Percentiles rank a stretch among this genome's conserved stretches.
These are phyloP conservation scores for Drosophila repleta DNA, from an alignment of 1,140 invertebrate genomes.

Conservation along the genomic window DNA sequence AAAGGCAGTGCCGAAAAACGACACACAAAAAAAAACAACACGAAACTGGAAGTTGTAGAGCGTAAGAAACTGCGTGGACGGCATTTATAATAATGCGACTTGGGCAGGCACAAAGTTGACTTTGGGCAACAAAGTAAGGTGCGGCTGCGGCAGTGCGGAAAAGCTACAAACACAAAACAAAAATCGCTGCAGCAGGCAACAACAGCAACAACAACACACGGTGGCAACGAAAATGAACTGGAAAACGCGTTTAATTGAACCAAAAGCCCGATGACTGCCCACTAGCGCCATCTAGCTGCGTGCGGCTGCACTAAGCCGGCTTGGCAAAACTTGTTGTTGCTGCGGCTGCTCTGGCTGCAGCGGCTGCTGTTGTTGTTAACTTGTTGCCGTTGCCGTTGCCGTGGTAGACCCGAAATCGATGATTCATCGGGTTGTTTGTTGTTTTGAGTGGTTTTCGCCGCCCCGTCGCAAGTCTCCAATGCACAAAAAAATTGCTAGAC, in stretches of 20 bases:
- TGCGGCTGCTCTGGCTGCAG: slow-evolving; percentile 29
- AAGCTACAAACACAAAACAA: slow-evolving; percentile 55
- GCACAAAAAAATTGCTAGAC: slow-evolving; percentile 62
- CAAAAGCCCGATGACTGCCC: slow-evolving; percentile 56
- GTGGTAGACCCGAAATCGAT: slow-evolving; percentile 66
- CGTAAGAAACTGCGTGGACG: slow-evolving; percentile 77
- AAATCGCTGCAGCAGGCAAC: slow-evolving; percentile 32
- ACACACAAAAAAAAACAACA: neutral
- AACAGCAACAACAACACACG: slow-evolving; percentile 7
- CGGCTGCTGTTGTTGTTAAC: slow-evolving; percentile 25
- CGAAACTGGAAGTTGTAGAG: slow-evolving; percentile 69
- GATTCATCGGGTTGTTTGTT: slow-evolving; percentile 76
- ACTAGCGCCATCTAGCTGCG: slow-evolving; percentile 80
- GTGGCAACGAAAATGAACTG: slow-evolving; percentile 47
- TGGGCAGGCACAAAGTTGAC: slow-evolving; percentile 43
- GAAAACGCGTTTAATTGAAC: slow-evolving; percentile 78
- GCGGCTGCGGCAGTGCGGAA: slow-evolving; percentile 71
- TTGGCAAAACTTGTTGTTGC: slow-evolving; percentile 47
- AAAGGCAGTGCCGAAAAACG: slow-evolving; percentile 40
- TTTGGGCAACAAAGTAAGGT: slow-evolving; percentile 69
- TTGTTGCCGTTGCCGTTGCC: slow-evolving; percentile 28
- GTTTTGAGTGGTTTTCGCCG: slow-evolving; percentile 64
- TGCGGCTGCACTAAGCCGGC: slow-evolving; percentile 68
- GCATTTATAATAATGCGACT: slow-evolving; percentile 77
- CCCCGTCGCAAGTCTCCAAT: slow-evolving; percentile 23